Percentiles rank a stretch among this genome's conserved stretches.
Conservation (phyloP, 2,888 invertebrate genomes). For the Myopa testacea region DNA sequence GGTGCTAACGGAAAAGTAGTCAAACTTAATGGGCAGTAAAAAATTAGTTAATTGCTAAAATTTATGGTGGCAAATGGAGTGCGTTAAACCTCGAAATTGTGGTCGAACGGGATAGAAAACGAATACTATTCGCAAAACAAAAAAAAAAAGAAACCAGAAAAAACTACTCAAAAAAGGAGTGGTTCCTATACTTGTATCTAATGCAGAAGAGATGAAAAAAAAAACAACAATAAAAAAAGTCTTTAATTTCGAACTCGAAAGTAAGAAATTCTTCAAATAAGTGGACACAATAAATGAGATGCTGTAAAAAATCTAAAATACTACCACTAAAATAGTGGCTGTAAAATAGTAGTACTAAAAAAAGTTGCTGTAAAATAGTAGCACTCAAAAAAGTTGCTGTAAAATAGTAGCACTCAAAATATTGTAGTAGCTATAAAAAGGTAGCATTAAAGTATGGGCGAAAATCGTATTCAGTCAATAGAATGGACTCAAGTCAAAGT, state of each 20-base stretch:
- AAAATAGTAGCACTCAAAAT: too few species aligned
- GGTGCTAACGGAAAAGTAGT: constrained; percentile 1
- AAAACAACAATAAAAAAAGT: too few species aligned
- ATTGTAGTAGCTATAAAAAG: too few species aligned
- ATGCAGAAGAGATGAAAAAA: too few species aligned
- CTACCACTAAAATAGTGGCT: neutral
- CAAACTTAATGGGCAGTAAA: constrained; percentile 17
- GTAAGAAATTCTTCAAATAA: constrained; percentile 1
- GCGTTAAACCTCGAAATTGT: neutral
- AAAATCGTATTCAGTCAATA: too few species aligned
- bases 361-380: too few species aligned
- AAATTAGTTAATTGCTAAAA: constrained; percentile 18
- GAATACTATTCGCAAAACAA: neutral
- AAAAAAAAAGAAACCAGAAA: neutral
- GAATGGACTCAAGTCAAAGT: too few species aligned
- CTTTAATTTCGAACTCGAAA: neutral
- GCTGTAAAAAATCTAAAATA: neutral
- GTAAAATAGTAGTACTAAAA: neutral
- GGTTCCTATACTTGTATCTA: too few species aligned
- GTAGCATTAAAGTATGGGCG: too few species aligned
- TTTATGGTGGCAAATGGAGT: constrained; percentile 9
- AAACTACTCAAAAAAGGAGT: neutral
- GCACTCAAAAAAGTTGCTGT: too few species aligned
- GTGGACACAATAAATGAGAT: neutral
- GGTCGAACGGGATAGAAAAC: neutral